A percentile compares a stretch with the other conserved stretches of the same genome.
These are phyloP conservation scores for Oncorhynchus gorbuscha DNA, from an alignment of 2,113 vertebrate genomes.

Conservation along the genomic window DNA sequence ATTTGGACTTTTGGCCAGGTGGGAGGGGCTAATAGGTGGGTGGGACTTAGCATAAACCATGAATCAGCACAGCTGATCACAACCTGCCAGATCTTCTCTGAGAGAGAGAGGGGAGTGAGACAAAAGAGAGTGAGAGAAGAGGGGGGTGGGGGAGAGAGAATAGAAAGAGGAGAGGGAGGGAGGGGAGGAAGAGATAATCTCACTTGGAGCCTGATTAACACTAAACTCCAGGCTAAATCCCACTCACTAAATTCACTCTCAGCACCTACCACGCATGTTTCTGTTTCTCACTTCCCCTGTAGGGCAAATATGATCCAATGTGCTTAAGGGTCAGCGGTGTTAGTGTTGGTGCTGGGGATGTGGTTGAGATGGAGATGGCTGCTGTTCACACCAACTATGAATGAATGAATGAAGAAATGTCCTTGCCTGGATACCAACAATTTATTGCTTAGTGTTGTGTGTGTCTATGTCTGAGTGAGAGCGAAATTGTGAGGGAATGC, in stretches of 20 bases:
- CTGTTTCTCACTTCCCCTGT: constrained; percentile 39
- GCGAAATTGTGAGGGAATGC: neutral
- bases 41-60: constrained; percentile 46
- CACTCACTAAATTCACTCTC: constrained; percentile 55
- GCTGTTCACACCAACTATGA: too few relatives aligned
- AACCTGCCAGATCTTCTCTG: constrained; percentile 27
- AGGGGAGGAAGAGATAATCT: constrained; percentile 62
- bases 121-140: constrained; percentile 37
- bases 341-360: too few relatives aligned
- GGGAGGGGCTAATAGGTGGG: constrained; percentile 36
- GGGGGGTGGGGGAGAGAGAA: constrained; percentile 34
- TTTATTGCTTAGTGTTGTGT: too few relatives aligned
- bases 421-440: neutral
- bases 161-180: neutral
- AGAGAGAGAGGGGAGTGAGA: neutral
- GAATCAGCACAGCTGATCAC: constrained; percentile 62
- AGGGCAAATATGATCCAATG: constrained; percentile 38
- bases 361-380: too few relatives aligned
- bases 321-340: constrained; percentile 35
- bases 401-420: too few relatives aligned
- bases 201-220: constrained; percentile 67
- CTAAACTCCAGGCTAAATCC: constrained; percentile 72
- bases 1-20: constrained; percentile 49
- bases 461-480: neutral
- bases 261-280: constrained; percentile 63